Percentiles rank a stretch among this genome's conserved stretches.
Conservation (phyloP, 2,888 invertebrate genomes). For the Mechanitis mazaeus region DNA sequence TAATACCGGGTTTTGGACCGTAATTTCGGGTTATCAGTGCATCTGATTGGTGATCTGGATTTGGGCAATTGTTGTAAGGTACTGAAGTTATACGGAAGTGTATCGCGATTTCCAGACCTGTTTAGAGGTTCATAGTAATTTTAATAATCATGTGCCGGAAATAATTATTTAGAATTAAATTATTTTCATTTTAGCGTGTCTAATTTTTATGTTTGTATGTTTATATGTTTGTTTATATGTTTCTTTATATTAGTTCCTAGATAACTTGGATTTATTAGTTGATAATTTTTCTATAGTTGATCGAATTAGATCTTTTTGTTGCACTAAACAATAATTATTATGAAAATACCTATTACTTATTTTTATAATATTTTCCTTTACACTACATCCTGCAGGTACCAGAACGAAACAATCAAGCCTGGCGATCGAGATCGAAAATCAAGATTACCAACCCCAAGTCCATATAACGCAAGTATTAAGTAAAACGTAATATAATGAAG, state of each 20-base stretch:
- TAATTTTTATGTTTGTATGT: too few species aligned
- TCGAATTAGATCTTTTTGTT: too few species aligned
- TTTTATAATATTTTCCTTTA: too few species aligned
- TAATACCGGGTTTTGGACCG: slow-evolving; percentile 64
- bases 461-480: slow-evolving; percentile 66
- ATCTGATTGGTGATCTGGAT: slow-evolving; percentile 67
- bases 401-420: slow-evolving; percentile 56
- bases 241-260: too few species aligned
- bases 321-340: too few species aligned
- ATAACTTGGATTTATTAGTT: too few species aligned
- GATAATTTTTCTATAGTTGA: too few species aligned
- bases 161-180: neutral
- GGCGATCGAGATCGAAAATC: slow-evolving; percentile 54
- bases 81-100: slow-evolving; percentile 20
- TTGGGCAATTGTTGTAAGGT: slow-evolving; percentile 40
- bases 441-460: slow-evolving; percentile 58
- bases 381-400: slow-evolving; percentile 40
- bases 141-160: neutral
- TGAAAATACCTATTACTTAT: too few species aligned
- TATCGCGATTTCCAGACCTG: neutral
- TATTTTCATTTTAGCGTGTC: neutral
- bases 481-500: slow-evolving; percentile 68
- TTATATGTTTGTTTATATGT: too few species aligned
- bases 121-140: too few species aligned
- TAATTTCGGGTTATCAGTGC: slow-evolving; percentile 71